A percentile compares a stretch with the other conserved stretches of the same genome.
Evolutionary conservation across 2,888 invertebrate genomes (phyloP).

Genomic region (Drosophila mimetica): DNA sequence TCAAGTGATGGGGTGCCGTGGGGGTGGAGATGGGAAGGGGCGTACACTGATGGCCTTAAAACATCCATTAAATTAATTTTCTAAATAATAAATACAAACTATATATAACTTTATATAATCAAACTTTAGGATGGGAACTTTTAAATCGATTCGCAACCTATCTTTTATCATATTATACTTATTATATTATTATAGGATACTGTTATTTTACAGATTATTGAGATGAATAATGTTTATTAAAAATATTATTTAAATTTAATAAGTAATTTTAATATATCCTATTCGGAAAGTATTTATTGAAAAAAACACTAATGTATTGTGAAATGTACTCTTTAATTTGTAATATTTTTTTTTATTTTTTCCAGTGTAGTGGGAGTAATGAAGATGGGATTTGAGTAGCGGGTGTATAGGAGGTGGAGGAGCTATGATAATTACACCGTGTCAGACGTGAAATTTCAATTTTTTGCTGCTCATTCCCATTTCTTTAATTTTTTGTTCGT

Average conservation of each 20-base stretch:
- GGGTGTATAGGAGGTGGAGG: constrained; percentile 37
- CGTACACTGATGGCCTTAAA: background rate
- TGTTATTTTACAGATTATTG: no score
- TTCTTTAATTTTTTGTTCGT: constrained; percentile 37
- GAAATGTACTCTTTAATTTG: background rate
- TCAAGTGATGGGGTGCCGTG: constrained; percentile 39
- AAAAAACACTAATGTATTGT: background rate
- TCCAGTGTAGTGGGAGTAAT: constrained; percentile 11
- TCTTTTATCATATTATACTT: no score
- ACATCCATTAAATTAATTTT: background rate
- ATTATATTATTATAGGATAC: no score
- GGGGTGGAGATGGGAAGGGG: constrained; percentile 19
- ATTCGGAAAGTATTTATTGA: background rate
- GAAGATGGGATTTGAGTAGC: constrained; percentile 49
- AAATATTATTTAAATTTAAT: no score
- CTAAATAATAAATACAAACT: no score
- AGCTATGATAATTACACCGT: constrained; percentile 70
- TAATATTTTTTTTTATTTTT: background rate
- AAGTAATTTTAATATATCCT: no score
- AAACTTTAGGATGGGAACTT: no score
- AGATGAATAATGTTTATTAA: no score
- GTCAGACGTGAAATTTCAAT: constrained; percentile 56
- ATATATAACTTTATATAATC: no score
- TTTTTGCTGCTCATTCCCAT: constrained; percentile 23
- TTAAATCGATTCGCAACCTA: no score